Percentiles rank a stretch among this genome's conserved stretches.
phyloP scores from a whole-genome alignment of 2,888 invertebrate genomes.

The Pocota personata region DNA sequence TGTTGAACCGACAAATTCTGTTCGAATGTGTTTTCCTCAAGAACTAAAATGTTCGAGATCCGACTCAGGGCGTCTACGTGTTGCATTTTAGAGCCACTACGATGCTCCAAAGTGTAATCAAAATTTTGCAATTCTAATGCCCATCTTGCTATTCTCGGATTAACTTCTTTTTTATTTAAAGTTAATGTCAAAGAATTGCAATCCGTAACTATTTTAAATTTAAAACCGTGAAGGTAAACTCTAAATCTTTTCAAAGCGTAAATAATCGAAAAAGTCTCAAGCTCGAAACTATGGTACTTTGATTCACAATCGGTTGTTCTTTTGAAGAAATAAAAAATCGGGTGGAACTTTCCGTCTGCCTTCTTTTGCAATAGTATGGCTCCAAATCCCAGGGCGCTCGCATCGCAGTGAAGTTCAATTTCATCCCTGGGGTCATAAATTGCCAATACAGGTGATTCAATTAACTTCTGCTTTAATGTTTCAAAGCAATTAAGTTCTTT shows the following conservation, averaged over 20 bases:
- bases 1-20: conserved; percentile 28
- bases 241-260: not conserved
- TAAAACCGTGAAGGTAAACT: conserved; percentile 5
- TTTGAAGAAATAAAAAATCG: too few species aligned
- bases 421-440: conserved; percentile 5
- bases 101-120: not conserved
- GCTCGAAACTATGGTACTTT: conserved; percentile 42
- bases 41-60: conserved; percentile 10
- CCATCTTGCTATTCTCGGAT: too few species aligned
- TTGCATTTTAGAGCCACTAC: conserved; percentile 10
- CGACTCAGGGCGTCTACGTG: conserved; percentile 33
- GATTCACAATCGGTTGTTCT: not conserved
- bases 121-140: too few species aligned
- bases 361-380: not conserved
- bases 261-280: conserved; percentile 1
- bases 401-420: conserved; percentile 14
- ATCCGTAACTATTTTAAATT: conserved; percentile 38
- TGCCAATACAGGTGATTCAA: conserved; percentile 5
- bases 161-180: too few species aligned
- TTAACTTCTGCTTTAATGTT: conserved; percentile 5
- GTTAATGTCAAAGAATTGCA: too few species aligned
- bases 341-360: too few species aligned
- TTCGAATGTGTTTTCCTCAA: too few species aligned
- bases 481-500: conserved; percentile 22
- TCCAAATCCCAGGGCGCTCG: conserved; percentile 6